Percentiles rank a stretch among this genome's conserved stretches.
Evolutionary conservation across 1,140 invertebrate species (phyloP).

Genomic region (Drosophila santomea): DNA sequence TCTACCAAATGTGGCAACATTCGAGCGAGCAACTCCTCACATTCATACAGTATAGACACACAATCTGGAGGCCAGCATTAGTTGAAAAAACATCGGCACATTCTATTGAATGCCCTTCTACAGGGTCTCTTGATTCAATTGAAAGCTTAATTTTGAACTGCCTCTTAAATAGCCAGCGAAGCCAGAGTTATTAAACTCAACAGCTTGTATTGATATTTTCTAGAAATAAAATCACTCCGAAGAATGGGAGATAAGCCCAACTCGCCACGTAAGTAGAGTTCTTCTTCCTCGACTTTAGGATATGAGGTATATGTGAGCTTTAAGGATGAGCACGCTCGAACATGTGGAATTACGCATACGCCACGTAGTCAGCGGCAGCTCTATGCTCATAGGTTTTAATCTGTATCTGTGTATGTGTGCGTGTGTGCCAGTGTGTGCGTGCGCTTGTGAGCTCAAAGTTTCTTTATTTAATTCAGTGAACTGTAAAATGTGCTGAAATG

Average conservation of each 20-base stretch:
- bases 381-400: slow-evolving; percentile 58
- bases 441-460: slow-evolving; percentile 66
- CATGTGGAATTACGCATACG: slow-evolving; percentile 46
- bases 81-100: slow-evolving; percentile 19
- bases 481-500: slow-evolving; percentile 83
- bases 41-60: slow-evolving; percentile 33
- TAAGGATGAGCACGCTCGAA: slow-evolving; percentile 17
- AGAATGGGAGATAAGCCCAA: slow-evolving; percentile 24
- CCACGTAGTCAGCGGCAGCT: slow-evolving; percentile 45
- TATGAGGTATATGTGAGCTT: not conserved
- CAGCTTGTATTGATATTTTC: too few species aligned
- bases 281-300: not conserved
- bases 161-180: too few species aligned
- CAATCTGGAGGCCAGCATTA: slow-evolving; percentile 32
- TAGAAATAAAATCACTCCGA: not conserved
- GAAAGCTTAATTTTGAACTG: not conserved
- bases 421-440: slow-evolving; percentile 1
- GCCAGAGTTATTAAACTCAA: too few species aligned
- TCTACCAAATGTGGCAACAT: slow-evolving; percentile 63
- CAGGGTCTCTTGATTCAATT: not conserved
- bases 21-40: slow-evolving; percentile 37
- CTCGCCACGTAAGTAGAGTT: not conserved
- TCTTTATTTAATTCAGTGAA: slow-evolving; percentile 83
- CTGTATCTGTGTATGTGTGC: slow-evolving; percentile 24
- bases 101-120: slow-evolving; percentile 25